Conservation (phyloP, 2,888 invertebrate species). For the Tetrapedia diversipes region DNA sequence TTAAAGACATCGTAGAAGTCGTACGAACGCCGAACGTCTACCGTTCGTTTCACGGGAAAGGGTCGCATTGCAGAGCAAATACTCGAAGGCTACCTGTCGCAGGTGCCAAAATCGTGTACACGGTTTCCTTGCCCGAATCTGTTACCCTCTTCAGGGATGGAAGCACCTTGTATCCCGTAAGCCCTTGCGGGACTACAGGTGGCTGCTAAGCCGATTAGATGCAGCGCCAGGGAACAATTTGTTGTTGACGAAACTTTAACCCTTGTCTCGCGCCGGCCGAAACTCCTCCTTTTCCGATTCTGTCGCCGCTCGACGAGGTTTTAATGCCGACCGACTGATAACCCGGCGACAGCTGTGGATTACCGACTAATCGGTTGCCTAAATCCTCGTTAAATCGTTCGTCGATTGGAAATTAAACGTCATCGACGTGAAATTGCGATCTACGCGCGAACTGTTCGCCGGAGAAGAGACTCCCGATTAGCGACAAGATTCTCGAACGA, state of each 20-base stretch:
- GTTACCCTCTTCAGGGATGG: slow-evolving; percentile 49
- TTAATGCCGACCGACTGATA: slow-evolving; percentile 42
- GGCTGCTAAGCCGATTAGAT: slow-evolving; percentile 77
- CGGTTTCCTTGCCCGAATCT: slow-evolving; percentile 46
- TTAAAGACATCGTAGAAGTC: too few species aligned
- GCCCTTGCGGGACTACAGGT: slow-evolving; percentile 70
- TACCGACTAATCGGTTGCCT: neutral
- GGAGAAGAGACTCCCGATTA: neutral
- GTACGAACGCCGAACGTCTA: neutral
- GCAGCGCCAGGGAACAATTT: slow-evolving; percentile 72
- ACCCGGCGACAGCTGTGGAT: slow-evolving; percentile 35
- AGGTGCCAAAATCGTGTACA: slow-evolving; percentile 57
- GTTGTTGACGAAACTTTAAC: slow-evolving; percentile 75
- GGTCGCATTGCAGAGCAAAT: slow-evolving; percentile 51
- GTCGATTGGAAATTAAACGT: neutral
- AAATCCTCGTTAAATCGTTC: slow-evolving; percentile 16
- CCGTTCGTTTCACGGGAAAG: neutral
- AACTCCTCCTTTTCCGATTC: slow-evolving; percentile 20
- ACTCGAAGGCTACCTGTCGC: slow-evolving; percentile 56
- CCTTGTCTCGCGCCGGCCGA: slow-evolving; percentile 70
- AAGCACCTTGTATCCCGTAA: slow-evolving; percentile 49
- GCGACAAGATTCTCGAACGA: neutral
- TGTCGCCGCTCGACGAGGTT: slow-evolving; percentile 6
- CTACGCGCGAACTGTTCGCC: neutral
- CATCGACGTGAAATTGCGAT: neutral